Evolutionary conservation across 2,888 invertebrate genomes (phyloP).

Genomic region (Clistopyga incitator): DNA sequence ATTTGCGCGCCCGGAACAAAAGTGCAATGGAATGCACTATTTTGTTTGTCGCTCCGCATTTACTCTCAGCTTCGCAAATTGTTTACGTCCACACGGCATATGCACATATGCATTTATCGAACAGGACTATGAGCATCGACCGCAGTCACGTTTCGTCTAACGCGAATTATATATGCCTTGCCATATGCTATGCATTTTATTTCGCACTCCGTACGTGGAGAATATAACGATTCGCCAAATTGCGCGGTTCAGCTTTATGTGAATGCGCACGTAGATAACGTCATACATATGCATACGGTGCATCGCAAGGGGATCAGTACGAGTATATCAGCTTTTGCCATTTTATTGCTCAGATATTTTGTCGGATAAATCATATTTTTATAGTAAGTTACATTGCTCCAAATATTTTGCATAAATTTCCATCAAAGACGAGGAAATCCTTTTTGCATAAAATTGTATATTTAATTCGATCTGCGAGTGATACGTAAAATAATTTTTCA

Average conservation of each 20-base stretch:
- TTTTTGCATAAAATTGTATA: no score
- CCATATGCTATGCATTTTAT: slow-evolving; percentile 4
- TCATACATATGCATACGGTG: background rate
- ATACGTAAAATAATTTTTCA: no score
- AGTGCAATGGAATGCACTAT: background rate
- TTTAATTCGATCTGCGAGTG: no score
- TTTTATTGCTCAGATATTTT: background rate
- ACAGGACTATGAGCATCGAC: slow-evolving; percentile 17
- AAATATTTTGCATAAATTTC: no score
- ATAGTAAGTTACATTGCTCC: no score
- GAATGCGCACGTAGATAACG: background rate
- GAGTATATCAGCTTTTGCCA: background rate
- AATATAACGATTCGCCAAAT: background rate
- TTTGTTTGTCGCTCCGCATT: slow-evolving; percentile 1
- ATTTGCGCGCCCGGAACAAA: slow-evolving; percentile 16
- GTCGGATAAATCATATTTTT: background rate
- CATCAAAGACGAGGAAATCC: no score
- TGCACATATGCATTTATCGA: background rate
- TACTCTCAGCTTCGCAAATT: background rate
- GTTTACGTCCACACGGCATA: slow-evolving; percentile 3
- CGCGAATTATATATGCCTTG: background rate
- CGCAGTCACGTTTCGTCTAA: slow-evolving; percentile 1
- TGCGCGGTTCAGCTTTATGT: background rate
- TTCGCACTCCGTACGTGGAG: background rate
- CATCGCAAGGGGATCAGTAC: background rate